These are phyloP conservation scores for Caenorhabditis doughertyi DNA, from an alignment of 2,888 invertebrate species.

Conservation along the genomic window DNA sequence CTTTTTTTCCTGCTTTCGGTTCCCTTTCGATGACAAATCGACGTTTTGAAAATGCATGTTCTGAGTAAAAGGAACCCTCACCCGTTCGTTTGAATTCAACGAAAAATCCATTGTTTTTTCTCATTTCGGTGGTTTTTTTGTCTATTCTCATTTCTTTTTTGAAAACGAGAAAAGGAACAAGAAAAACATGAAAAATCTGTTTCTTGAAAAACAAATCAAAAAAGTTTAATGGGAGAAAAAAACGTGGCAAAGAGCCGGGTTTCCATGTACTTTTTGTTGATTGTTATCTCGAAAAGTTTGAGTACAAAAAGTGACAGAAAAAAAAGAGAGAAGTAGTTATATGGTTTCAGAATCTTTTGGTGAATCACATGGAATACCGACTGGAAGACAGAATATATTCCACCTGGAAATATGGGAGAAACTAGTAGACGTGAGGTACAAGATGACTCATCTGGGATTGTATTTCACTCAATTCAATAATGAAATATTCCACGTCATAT, in stretches of 20 bases:
- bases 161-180: conserved; percentile 1
- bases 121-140: conserved; percentile 28
- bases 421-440: background rate
- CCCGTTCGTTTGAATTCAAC: conserved; percentile 23
- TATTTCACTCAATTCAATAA: background rate
- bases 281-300: conserved; percentile 26
- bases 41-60: conserved; percentile 55
- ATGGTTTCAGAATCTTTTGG: background rate
- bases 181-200: conserved; percentile 33
- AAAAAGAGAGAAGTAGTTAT: background rate
- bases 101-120: conserved; percentile 57
- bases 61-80: conserved; percentile 6
- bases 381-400: background rate
- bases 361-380: background rate
- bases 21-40: conserved; percentile 46
- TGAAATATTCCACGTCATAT: background rate
- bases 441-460: background rate
- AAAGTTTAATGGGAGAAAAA: conserved; percentile 16
- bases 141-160: conserved; percentile 15
- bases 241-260: background rate
- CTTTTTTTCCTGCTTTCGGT: too few species aligned
- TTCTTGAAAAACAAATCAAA: conserved; percentile 5
- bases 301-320: background rate
- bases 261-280: conserved; percentile 49
- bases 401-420: background rate